These are phyloP conservation scores for Oreotrochilus melanogaster DNA, from an alignment of 2,113 vertebrate species.

Conservation along the genomic window DNA sequence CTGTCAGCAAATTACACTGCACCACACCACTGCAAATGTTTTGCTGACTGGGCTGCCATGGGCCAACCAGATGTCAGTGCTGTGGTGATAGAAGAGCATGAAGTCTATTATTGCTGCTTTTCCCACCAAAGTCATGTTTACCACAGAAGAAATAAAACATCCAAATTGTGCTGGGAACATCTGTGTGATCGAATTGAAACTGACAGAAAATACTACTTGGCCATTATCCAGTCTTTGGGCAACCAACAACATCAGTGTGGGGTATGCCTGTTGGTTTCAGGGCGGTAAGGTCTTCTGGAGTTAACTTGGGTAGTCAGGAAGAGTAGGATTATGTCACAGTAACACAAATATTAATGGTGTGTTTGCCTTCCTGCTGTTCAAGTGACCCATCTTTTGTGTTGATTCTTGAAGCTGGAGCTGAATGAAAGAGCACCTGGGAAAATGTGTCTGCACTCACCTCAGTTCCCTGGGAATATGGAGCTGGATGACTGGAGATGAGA, in stretches of 20 bases:
- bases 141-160: neutral
- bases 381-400: neutral
- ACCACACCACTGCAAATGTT: neutral
- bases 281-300: neutral
- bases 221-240: neutral
- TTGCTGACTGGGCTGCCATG: neutral
- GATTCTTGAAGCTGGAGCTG: neutral
- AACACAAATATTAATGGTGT: fast-evolving
- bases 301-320: neutral
- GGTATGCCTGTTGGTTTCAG: neutral
- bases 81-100: neutral
- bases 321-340: neutral
- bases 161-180: neutral
- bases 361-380: neutral
- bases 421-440: neutral
- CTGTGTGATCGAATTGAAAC: neutral
- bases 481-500: neutral
- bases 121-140: neutral
- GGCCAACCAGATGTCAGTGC: neutral
- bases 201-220: neutral
- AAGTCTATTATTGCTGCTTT: neutral
- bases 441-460: neutral
- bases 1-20: neutral
- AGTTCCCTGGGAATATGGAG: neutral
- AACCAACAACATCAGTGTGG: neutral